A percentile compares a stretch with the other conserved stretches of the same genome.
phyloP scores from a whole-genome alignment of 1,140 invertebrate genomes.

The Archivesica marissinica region DNA sequence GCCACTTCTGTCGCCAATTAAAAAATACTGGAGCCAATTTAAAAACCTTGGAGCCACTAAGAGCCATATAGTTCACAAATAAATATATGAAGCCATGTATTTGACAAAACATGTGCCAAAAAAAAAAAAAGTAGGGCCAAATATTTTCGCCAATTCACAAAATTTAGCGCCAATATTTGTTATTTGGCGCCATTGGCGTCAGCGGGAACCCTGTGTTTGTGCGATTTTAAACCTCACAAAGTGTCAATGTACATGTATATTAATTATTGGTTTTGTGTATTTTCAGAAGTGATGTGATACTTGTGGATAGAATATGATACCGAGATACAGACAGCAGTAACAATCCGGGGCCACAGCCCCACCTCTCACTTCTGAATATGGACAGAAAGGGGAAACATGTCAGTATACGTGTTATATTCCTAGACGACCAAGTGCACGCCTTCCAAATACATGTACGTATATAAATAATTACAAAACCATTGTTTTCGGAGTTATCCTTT shows the following conservation, averaged over 20 bases:
- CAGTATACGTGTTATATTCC: conserved; percentile 72
- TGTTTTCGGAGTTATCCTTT: no score
- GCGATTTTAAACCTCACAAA: no score
- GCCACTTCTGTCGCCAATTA: no score
- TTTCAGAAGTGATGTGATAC: conserved; percentile 27
- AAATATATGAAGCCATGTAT: no score
- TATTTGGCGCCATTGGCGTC: neutral
- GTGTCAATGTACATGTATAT: neutral
- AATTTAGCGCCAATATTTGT: neutral
- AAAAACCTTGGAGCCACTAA: no score
- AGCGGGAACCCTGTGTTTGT: neutral
- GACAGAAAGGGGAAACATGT: conserved; percentile 76
- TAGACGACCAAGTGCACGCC: conserved; percentile 73
- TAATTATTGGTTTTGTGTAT: neutral
- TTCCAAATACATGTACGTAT: conserved; percentile 76
- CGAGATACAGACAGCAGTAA: neutral
- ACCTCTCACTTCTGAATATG: neutral
- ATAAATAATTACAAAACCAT: no score
- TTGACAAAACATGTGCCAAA: neutral
- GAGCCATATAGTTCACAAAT: no score
- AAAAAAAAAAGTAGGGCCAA: neutral
- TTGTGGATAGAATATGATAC: neutral
- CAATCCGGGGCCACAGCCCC: conserved; percentile 3
- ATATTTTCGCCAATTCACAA: neutral
- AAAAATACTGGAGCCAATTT: no score